Evolutionary conservation across 1,140 invertebrate genomes (phyloP), one percentile per base, ranked within the genome.

Genomic region (Euborellia annulipes): DNA sequence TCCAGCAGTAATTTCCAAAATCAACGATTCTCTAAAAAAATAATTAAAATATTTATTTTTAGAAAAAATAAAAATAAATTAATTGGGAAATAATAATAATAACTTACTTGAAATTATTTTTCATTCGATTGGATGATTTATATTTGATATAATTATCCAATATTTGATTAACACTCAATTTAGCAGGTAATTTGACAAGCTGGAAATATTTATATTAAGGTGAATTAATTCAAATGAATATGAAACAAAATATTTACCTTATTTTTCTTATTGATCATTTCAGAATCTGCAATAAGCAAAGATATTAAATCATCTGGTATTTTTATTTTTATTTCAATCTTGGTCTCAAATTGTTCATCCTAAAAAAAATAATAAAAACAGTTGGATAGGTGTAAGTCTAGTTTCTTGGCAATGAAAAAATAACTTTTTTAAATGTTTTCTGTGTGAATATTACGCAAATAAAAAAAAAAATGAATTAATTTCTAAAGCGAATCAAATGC

Each of bases 261-360:
- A 61, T 83, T 85, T 58, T 95, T 86, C 43, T 85, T 70, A 0
- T 76, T 82, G 43, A 98, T 81, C 0, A 87, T 74, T 63, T 96
- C 90, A 82, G 89, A 94, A 63, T 98, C 93, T 61, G 97, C 93
- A 1, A 95, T 87, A 3, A 98, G 67, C 72, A 85, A 87, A 19
- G 81, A 78, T 62, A 93, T 95, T 1, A 98, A 63, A 60, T 93
- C 87, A 59, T 96, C 91, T 0, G 92, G 92, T 43, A 97, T 80
- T 65, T 87, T 89, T 11, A 96, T 83, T 62, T 88, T 85, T 2
- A 60, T 50, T 52, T 60, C 71, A 21, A 74, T 73, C 65, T 90
- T 91, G 2, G 78, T 74, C 32, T 85, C 60, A 59, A 82, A 92
- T 46, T 80, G 73, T 54, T 93, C 87, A 55, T 91, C 69, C 67